Conservation (phyloP, 2,113 vertebrate species). For the Etheostoma cragini region DNA sequence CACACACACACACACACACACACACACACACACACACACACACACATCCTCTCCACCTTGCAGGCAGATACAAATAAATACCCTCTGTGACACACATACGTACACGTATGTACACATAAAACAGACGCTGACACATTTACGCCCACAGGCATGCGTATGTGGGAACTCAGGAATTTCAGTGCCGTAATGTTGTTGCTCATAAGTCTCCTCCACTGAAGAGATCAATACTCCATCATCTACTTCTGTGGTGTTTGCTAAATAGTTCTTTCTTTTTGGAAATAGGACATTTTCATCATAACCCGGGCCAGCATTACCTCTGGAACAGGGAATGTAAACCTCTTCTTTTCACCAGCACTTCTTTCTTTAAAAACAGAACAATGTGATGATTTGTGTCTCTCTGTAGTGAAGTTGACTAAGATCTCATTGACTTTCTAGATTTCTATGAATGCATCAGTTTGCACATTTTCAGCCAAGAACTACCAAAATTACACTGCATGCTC, state of each 20-base stretch:
- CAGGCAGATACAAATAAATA: conserved; percentile 74
- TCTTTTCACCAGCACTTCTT: conserved; percentile 15
- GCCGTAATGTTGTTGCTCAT: conserved; percentile 47
- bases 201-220: conserved; percentile 24
- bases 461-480: conserved; percentile 34
- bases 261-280: conserved; percentile 17
- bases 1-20: conserved; percentile 31
- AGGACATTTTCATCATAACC: conserved; percentile 27
- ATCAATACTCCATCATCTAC: conserved; percentile 24
- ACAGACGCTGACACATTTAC: conserved; percentile 78
- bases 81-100: conserved; percentile 62
- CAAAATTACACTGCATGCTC: not conserved
- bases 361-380: conserved; percentile 41
- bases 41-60: conserved; percentile 22
- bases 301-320: not conserved
- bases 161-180: conserved; percentile 73
- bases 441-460: conserved; percentile 5
- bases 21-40: conserved; percentile 17
- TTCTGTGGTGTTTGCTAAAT: conserved; percentile 17
- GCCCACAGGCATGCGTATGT: conserved; percentile 76
- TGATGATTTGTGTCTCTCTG: conserved; percentile 34
- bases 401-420: conserved; percentile 23
- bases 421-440: conserved; percentile 33
- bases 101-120: conserved; percentile 66
- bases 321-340: conserved; percentile 9